A percentile compares a stretch with the other conserved stretches of the same genome.
Evolutionary conservation across 2,888 invertebrate genomes (phyloP).

Genomic region (Melinopterus prodromus): DNA sequence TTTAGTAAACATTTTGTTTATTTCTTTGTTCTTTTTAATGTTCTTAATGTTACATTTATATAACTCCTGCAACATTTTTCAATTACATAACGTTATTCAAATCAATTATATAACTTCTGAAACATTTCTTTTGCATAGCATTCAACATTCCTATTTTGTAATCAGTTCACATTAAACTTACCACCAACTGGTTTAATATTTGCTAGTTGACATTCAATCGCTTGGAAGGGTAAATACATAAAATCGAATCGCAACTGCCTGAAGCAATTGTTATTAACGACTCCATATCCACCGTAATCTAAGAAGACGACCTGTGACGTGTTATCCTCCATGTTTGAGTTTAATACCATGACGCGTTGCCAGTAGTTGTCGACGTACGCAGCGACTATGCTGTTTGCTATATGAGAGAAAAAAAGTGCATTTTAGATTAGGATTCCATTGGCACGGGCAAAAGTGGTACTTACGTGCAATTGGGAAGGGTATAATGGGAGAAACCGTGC

Average conservation of each 20-base stretch:
- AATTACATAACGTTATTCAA: too few relatives aligned
- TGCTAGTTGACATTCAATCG: conserved; percentile 93
- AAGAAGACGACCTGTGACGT: conserved; percentile 86
- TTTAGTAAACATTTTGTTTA: too few relatives aligned
- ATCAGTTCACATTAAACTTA: conserved; percentile 52
- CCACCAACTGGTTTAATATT: conserved; percentile 83
- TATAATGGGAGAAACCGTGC: conserved; percentile 79
- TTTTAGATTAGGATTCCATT: not conserved
- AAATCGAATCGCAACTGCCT: conserved; percentile 95
- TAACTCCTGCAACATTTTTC: too few relatives aligned
- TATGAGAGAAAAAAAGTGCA: not conserved
- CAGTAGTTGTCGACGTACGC: conserved; percentile 86
- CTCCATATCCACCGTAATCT: conserved; percentile 94
- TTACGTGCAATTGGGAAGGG: conserved; percentile 82
- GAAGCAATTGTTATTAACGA: conserved; percentile 77
- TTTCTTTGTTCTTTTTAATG: too few relatives aligned
- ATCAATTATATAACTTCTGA: too few relatives aligned
- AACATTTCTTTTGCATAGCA: too few relatives aligned
- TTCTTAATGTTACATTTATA: too few relatives aligned
- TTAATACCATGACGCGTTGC: conserved; percentile 84
- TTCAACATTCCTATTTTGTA: not conserved
- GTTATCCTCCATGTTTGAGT: conserved; percentile 72
- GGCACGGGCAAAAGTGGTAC: conserved; percentile 36
- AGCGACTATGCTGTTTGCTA: conserved; percentile 88
- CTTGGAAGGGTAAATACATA: conserved; percentile 95